Percentiles rank a stretch among this genome's conserved stretches.
Conservation (phyloP, 2,888 invertebrate species). For the Laspeyria flexula region DNA sequence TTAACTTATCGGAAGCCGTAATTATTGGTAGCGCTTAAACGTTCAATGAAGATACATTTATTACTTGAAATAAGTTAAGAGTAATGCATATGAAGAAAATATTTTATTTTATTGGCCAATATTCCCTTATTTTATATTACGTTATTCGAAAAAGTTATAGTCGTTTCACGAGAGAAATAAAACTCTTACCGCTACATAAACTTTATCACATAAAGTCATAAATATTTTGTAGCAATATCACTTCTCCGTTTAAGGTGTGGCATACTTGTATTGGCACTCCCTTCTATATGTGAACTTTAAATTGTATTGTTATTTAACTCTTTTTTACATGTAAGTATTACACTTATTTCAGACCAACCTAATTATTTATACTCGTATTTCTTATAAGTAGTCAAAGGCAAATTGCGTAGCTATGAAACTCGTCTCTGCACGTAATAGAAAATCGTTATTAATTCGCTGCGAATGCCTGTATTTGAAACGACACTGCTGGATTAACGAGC, state of each 20-base stretch:
- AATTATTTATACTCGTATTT: not conserved
- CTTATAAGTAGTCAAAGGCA: too few relatives aligned
- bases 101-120: constrained; percentile 60
- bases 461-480: constrained; percentile 51
- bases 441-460: constrained; percentile 40
- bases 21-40: constrained; percentile 3
- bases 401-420: constrained; percentile 11
- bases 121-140: constrained; percentile 54
- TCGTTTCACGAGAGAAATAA: constrained; percentile 72
- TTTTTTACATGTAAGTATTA: constrained; percentile 5
- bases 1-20: not conserved
- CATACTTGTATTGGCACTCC: constrained; percentile 33
- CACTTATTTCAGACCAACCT: constrained; percentile 9
- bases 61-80: constrained; percentile 23
- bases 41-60: constrained; percentile 18
- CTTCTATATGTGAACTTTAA: constrained; percentile 56
- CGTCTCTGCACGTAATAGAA: constrained; percentile 27
- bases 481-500: constrained; percentile 57
- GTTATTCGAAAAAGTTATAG: constrained; percentile 59
- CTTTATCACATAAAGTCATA: constrained; percentile 78
- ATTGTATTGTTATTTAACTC: constrained; percentile 38
- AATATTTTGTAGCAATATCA: constrained; percentile 77
- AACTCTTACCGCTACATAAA: constrained; percentile 81
- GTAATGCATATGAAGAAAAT: constrained; percentile 41
- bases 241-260: constrained; percentile 56